phyloP scores from a whole-genome alignment of 2,888 invertebrate genomes.

The Laothoe populi region DNA sequence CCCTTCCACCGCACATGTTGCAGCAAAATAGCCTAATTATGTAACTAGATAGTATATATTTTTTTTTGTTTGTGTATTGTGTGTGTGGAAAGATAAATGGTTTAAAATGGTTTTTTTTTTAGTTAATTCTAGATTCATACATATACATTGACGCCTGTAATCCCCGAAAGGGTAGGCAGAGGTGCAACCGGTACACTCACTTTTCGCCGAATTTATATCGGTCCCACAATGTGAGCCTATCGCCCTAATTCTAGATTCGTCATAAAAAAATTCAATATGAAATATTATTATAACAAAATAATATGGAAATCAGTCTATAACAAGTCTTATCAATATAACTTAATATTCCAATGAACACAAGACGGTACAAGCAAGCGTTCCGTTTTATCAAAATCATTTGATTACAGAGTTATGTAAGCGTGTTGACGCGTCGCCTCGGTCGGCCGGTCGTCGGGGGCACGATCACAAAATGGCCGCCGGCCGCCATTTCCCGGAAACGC shows the following conservation, averaged over 20 bases:
- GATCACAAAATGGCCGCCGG: conserved; percentile 53
- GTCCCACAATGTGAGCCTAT: too few relatives aligned
- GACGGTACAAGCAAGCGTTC: conserved; percentile 5
- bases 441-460: conserved; percentile 11
- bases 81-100: too few relatives aligned
- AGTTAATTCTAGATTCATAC: too few relatives aligned
- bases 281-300: background rate
- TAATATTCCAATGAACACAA: conserved; percentile 2
- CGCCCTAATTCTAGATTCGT: background rate
- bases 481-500: conserved; percentile 62
- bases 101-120: too few relatives aligned
- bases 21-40: too few relatives aligned
- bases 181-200: too few relatives aligned
- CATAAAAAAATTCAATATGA: background rate
- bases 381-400: conserved; percentile 17
- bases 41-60: too few relatives aligned
- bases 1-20: too few relatives aligned
- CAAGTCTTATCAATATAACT: background rate
- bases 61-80: too few relatives aligned
- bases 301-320: background rate
- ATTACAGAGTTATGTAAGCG: conserved; percentile 17
- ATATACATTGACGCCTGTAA: too few relatives aligned
- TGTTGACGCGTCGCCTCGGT: conserved; percentile 9
- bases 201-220: too few relatives aligned
- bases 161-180: too few relatives aligned